Percentiles rank a stretch among this genome's conserved stretches.
Evolutionary conservation across 2,888 invertebrate genomes (phyloP).

Genomic region (Archaeoteleia sp.): DNA sequence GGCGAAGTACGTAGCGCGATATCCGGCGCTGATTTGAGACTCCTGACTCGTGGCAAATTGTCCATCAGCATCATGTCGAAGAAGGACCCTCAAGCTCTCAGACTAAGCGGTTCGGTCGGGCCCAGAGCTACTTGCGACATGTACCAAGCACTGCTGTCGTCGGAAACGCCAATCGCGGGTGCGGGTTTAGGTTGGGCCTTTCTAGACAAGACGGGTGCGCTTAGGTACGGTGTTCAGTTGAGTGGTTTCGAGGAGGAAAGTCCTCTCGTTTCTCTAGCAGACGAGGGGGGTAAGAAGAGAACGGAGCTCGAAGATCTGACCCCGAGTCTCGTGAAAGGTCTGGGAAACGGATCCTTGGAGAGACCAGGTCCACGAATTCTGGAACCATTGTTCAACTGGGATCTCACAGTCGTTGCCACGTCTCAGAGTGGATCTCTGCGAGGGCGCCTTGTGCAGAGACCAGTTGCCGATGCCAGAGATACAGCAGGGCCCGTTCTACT

Average conservation of each 20-base stretch:
- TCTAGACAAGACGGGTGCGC: slow-evolving; percentile 85
- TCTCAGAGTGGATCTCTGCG: slow-evolving; percentile 79
- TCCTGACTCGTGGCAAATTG: slow-evolving; percentile 86
- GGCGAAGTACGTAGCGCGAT: slow-evolving; percentile 88
- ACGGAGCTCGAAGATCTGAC: slow-evolving; percentile 85
- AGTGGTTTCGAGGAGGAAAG: slow-evolving; percentile 64
- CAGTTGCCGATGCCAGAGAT: slow-evolving; percentile 85
- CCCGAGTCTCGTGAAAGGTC: slow-evolving; percentile 78
- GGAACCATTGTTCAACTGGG: slow-evolving; percentile 88
- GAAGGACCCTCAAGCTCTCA: slow-evolving; percentile 79
- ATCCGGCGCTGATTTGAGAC: slow-evolving; percentile 84
- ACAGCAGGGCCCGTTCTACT: slow-evolving; percentile 82
- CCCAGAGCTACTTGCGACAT: slow-evolving; percentile 88
- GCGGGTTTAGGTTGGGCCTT: slow-evolving; percentile 88
- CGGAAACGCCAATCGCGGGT: slow-evolving; percentile 70
- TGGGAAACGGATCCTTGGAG: slow-evolving; percentile 85
- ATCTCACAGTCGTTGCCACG: slow-evolving; percentile 84
- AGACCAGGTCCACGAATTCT: slow-evolving; percentile 87
- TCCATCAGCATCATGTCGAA: slow-evolving; percentile 83
- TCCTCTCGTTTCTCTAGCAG: slow-evolving; percentile 82
- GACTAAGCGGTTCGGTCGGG: slow-evolving; percentile 83
- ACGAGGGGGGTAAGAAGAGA: slow-evolving; percentile 83
- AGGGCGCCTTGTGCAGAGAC: slow-evolving; percentile 81
- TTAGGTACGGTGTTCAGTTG: slow-evolving; percentile 82
- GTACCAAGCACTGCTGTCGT: slow-evolving; percentile 83